These are phyloP conservation scores for Schizopygopsis pylzovi DNA, from an alignment of 2,797 vertebrate genomes.

Conservation along the genomic window DNA sequence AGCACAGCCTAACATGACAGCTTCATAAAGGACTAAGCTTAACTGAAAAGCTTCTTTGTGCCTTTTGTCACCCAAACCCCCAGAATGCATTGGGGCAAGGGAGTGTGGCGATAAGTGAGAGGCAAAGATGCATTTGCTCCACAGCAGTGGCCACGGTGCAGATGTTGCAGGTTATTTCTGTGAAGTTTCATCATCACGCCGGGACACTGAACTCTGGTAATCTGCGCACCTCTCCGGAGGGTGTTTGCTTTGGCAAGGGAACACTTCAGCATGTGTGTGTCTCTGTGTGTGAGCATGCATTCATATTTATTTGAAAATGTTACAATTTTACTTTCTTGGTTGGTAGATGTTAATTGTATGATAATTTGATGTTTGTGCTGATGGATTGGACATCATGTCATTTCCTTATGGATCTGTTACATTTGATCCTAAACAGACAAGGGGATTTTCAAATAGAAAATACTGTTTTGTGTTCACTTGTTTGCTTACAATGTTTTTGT, in stretches of 20 bases:
- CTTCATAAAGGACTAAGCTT: conserved; percentile 18
- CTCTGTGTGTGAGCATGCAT: conserved; percentile 29
- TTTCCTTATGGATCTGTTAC: not conserved
- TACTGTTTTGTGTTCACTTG: not conserved
- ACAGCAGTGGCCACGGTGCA: conserved; percentile 54
- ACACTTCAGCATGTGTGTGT: conserved; percentile 31
- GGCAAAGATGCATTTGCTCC: conserved; percentile 55
- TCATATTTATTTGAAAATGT: conserved; percentile 12
- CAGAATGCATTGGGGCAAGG: conserved; percentile 43
- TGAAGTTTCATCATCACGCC: conserved; percentile 66
- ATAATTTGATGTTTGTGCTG: conserved; percentile 16
- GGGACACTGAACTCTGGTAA: conserved; percentile 60
- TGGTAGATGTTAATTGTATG: conserved; percentile 15
- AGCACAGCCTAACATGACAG: not conserved
- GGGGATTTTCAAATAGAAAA: not conserved
- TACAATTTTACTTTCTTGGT: not conserved
- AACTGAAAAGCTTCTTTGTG: conserved; percentile 15
- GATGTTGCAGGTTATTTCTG: conserved; percentile 66
- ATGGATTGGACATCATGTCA: not conserved
- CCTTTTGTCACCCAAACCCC: conserved; percentile 42
- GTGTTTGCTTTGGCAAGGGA: conserved; percentile 54
- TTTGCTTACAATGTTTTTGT: conserved; percentile 17
- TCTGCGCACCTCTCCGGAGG: conserved; percentile 54
- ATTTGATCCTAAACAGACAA: conserved; percentile 4
- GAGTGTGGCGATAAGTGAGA: conserved; percentile 37